Evolutionary conservation across 2,888 invertebrate genomes (phyloP), one percentile per base, ranked within the genome.

Genomic region (Drosophila paracracens): DNA sequence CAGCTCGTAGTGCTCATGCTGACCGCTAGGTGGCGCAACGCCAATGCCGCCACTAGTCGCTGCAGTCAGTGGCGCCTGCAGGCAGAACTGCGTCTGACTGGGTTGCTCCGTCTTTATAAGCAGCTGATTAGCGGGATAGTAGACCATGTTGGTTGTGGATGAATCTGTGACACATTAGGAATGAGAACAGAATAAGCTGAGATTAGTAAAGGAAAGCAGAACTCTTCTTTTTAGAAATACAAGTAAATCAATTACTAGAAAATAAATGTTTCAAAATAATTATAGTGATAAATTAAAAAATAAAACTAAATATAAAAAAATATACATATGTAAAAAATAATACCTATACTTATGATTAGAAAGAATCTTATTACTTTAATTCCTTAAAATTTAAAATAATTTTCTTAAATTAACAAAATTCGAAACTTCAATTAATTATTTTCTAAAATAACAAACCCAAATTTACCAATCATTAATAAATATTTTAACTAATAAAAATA

Each of bases 81-180:
- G 70, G 58, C 93, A 93, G 61, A 92, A 90, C 62, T 92, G 91
- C 56, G 89, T 71, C 81, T 93, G 92, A 62, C 87, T 89, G 69
- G 91, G 82, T 74, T 91, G 92, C 75, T 93, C 93, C 38, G 92
- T 90, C 90, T 93, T 93, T 83, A 93, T 92, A 68, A 93, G 92
- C 61, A 93, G 81, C 72, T 92, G 93, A 66, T 92, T 89, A 56
- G 93, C 89, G 72, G 92, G 91, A 79, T 93, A 93, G 81, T 93
- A 93, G 65, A 93, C 93, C 93, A 93, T 93, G 75, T 92, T 93
- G 83, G 76, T 80, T 61, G 74, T 69, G 72, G 76, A 76, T 73
- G 85, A 82, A 79, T 92, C 93, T 93, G 66, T 8, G 89, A 76
- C 2, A 18, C 35, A 7, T 21, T 1, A 31, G 2, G 4, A 1